Percentiles rank a stretch among this genome's conserved stretches.
Conservation (phyloP, 2,113 vertebrate genomes). For the Gallinago undulata region DNA sequence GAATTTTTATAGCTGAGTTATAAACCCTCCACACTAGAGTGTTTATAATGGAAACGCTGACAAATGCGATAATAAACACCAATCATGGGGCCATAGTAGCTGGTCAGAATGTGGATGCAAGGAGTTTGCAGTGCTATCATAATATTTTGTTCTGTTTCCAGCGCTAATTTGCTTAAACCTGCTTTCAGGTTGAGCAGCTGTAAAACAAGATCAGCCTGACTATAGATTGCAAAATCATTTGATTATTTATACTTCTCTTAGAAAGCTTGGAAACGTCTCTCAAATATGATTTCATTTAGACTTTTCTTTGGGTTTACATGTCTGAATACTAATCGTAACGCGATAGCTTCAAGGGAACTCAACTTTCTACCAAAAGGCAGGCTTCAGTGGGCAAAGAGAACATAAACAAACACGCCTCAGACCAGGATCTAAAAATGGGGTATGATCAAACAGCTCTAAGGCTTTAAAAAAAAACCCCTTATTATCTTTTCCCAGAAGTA, state of each 20-base stretch:
- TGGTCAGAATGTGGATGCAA: slow-evolving; percentile 39
- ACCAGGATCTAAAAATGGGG: slow-evolving; percentile 53
- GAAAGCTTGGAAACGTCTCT: slow-evolving; percentile 63
- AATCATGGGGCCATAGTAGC: slow-evolving; percentile 32
- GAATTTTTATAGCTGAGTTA: slow-evolving; percentile 53
- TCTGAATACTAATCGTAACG: slow-evolving; percentile 74
- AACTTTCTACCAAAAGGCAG: slow-evolving; percentile 58
- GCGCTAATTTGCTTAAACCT: slow-evolving; percentile 50
- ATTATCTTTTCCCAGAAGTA: slow-evolving; percentile 61
- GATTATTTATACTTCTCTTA: slow-evolving; percentile 71
- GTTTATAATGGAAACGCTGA: slow-evolving; percentile 63
- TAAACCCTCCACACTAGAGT: slow-evolving; percentile 30
- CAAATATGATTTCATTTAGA: slow-evolving; percentile 71
- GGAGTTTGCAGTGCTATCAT: slow-evolving; percentile 13
- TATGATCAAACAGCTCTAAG: slow-evolving; percentile 58
- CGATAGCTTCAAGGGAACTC: slow-evolving; percentile 64
- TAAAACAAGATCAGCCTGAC: slow-evolving; percentile 39
- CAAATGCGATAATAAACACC: slow-evolving; percentile 61
- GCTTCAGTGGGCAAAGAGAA: slow-evolving; percentile 58
- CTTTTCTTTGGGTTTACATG: slow-evolving; percentile 63
- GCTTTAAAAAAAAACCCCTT: slow-evolving; percentile 34
- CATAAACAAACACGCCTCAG: slow-evolving; percentile 67
- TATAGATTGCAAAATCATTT: slow-evolving; percentile 55
- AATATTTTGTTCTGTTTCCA: slow-evolving; percentile 60
- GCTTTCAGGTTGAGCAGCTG: slow-evolving; percentile 35